Evolutionary conservation across 2,797 vertebrate species (phyloP), one percentile per base, ranked within the genome.

Genomic region (Mastacembelus armatus): DNA sequence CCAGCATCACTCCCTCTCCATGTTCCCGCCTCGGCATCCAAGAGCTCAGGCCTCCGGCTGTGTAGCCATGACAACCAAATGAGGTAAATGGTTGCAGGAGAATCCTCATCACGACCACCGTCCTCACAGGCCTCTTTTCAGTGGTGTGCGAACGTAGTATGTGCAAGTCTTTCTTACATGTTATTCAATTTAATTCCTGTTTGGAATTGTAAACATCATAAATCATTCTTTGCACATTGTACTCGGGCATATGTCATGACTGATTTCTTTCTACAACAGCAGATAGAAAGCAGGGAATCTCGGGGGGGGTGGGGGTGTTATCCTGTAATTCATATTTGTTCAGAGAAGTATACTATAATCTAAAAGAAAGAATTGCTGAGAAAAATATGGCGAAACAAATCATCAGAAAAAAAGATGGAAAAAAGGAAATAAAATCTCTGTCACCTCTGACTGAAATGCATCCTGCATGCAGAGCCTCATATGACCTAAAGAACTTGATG

Each of bases 21-120:
- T 55, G 60, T 74, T 90, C 81, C 89, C 72, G 88, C 90, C 85
- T 91, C 84, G 56, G 61, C 84, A 70, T 92, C 92, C 88, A 83
- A 91, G 83, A 87, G 89, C 83, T 77, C 83, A 18, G 86, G 89
- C 92, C 91, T 91, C 91, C 64, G 85, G 93, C 91, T 90, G 89
- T 92, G 93, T 94, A 86, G 72, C 91, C 92, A 93, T 94, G 93
- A 81, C 91, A 92, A 95, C 94, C 82, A 82, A 89, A 92, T 90
- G 91, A 93, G 88, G 92, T 93, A 88, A 92, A 92, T 92, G 90
- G 86, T 90, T 92, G 88, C 90, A 85, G 88, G 91, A 92, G 87
- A 91, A 91, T 90, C 91, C 88, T 91, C 84, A 83, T 92, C 88
- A 91, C 86, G 85, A 88, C 80, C 86, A 81, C 79, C 74, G 81